phyloP scores from a whole-genome alignment of 2,888 invertebrate genomes.

The Junonia oenone region DNA sequence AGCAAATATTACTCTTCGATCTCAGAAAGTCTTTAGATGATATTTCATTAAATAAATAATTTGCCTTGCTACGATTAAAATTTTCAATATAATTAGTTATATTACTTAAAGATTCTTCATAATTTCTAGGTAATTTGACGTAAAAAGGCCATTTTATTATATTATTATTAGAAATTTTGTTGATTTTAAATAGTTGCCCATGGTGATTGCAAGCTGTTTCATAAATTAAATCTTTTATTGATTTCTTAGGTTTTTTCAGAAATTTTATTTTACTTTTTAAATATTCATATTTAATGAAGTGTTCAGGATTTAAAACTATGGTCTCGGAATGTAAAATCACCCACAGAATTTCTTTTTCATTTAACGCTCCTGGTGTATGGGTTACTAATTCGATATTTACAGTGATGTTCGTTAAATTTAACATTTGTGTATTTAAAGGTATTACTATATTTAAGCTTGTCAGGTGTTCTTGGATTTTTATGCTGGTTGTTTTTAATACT shows the following conservation, averaged over 20 bases:
- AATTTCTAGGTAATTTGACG: constrained; percentile 49
- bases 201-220: constrained; percentile 36
- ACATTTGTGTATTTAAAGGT: constrained; percentile 38
- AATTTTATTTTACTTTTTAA: constrained; percentile 25
- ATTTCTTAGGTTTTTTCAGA: constrained; percentile 36
- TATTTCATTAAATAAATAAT: constrained; percentile 39
- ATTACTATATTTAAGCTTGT: constrained; percentile 45
- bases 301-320: constrained; percentile 45
- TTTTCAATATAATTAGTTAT: constrained; percentile 29
- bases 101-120: constrained; percentile 39
- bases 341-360: constrained; percentile 49
- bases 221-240: constrained; percentile 40
- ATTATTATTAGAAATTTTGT: constrained; percentile 20
- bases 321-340: constrained; percentile 45
- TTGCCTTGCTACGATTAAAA: constrained; percentile 37
- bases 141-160: constrained; percentile 40
- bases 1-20: constrained; percentile 38
- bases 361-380: constrained; percentile 49
- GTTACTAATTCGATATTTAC: constrained; percentile 48
- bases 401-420: constrained; percentile 36
- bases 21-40: constrained; percentile 48
- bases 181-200: constrained; percentile 44
- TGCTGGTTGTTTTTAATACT: constrained; percentile 46
- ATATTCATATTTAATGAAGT: constrained; percentile 47
- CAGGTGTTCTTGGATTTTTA: constrained; percentile 44